phyloP scores from a whole-genome alignment of 2,888 invertebrate species.

The Galerucella nymphaeae region DNA sequence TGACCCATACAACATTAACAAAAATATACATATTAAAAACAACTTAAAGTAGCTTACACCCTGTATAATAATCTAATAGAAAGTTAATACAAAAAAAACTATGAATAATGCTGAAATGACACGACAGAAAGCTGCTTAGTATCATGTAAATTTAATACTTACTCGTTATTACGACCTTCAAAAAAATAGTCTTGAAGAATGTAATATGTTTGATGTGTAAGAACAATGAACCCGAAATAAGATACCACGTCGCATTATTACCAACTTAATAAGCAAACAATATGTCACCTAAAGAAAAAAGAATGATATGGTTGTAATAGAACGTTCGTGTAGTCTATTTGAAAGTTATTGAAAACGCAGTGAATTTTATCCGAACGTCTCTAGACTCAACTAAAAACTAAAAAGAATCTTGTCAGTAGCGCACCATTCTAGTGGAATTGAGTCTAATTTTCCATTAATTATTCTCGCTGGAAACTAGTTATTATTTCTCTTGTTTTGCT shows the following conservation, averaged over 20 bases:
- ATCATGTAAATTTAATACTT: not conserved
- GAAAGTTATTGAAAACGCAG: too few relatives aligned
- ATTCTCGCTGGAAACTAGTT: constrained; percentile 34
- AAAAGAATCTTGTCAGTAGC: too few relatives aligned
- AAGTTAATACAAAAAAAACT: not conserved
- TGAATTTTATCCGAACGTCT: too few relatives aligned
- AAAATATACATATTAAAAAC: too few relatives aligned
- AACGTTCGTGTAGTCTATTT: too few relatives aligned
- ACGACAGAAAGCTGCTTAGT: constrained; percentile 1
- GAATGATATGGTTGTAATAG: constrained; percentile 7
- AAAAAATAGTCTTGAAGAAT: not conserved
- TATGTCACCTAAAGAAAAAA: constrained; percentile 9
- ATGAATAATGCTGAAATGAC: not conserved
- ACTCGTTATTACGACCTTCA: not conserved
- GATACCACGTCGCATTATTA: not conserved
- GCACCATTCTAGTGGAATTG: too few relatives aligned
- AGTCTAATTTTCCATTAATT: constrained; percentile 29
- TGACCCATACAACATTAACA: too few relatives aligned
- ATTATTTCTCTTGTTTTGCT: constrained; percentile 41
- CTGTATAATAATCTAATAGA: not conserved
- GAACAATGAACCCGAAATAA: constrained; percentile 12
- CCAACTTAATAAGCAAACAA: constrained; percentile 20
- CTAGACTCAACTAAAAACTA: too few relatives aligned
- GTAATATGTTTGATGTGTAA: not conserved
- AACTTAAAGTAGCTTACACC: not conserved